These are phyloP conservation scores for Harpalus rubripes DNA, from an alignment of 2,888 invertebrate species.

Conservation along the genomic window DNA sequence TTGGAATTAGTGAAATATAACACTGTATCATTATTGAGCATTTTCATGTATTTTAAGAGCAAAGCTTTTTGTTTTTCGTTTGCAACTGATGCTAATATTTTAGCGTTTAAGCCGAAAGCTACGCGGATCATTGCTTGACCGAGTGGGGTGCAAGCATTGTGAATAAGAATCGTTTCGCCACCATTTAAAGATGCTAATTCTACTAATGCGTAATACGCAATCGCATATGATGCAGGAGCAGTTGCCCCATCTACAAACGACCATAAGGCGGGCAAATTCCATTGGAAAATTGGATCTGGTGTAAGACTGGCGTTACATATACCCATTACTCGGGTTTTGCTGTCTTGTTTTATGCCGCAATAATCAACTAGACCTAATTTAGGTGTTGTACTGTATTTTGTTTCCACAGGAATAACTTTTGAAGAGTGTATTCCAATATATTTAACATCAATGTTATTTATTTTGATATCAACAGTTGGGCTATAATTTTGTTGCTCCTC, in stretches of 20 bases:
- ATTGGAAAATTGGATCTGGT: constrained; percentile 78
- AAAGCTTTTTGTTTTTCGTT: constrained; percentile 75
- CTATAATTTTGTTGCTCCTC: background rate
- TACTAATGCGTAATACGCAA: constrained; percentile 77
- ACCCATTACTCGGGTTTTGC: constrained; percentile 21
- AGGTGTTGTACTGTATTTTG: constrained; percentile 77
- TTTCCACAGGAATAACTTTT: constrained; percentile 17
- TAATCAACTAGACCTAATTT: constrained; percentile 72
- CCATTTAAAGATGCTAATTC: constrained; percentile 74
- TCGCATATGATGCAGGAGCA: constrained; percentile 87
- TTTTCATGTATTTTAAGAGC: constrained; percentile 68
- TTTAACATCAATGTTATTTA: constrained; percentile 10
- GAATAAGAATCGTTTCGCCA: constrained; percentile 79
- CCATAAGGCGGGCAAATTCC: constrained; percentile 87
- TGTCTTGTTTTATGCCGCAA: constrained; percentile 7
- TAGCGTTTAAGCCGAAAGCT: constrained; percentile 80
- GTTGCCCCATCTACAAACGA: constrained; percentile 87
- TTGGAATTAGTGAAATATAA: constrained; percentile 4
- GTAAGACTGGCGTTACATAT: background rate
- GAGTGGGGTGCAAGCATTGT: constrained; percentile 82
- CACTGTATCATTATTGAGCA: constrained; percentile 5
- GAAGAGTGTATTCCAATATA: constrained; percentile 22
- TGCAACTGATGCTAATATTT: constrained; percentile 82
- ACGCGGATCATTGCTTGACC: constrained; percentile 87
- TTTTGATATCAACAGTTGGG: background rate